These are phyloP conservation scores for Anhinga anhinga DNA, from an alignment of 2,113 vertebrate species.

Conservation along the genomic window DNA sequence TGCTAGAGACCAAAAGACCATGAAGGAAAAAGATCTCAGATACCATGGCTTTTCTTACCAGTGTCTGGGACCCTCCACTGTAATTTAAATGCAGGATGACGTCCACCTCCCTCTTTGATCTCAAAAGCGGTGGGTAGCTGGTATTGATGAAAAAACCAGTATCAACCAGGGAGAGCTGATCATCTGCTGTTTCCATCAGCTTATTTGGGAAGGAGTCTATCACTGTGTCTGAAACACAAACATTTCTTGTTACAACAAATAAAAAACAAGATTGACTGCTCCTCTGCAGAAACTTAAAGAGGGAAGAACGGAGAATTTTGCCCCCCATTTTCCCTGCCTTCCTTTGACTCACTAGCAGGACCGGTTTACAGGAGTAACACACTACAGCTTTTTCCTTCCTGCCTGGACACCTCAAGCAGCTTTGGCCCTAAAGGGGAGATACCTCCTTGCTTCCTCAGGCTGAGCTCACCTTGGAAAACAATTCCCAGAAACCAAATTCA, in stretches of 20 bases:
- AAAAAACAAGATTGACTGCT: neutral
- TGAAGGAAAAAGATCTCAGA: neutral
- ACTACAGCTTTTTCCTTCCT: neutral
- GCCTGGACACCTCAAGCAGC: neutral
- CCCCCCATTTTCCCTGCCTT: neutral
- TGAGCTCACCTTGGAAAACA: neutral
- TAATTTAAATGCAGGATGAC: slow-evolving; percentile 76
- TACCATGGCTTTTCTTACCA: slow-evolving; percentile 22
- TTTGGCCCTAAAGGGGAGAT: neutral
- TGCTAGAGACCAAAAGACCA: neutral
- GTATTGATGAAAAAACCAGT: slow-evolving; percentile 78
- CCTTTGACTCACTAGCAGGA: neutral
- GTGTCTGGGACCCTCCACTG: slow-evolving; percentile 59
- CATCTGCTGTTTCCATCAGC: slow-evolving; percentile 70
- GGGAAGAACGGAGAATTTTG: neutral
- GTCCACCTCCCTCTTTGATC: slow-evolving; percentile 64
- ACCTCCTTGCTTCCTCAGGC: neutral
- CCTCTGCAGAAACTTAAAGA: neutral
- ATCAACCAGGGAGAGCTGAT: slow-evolving; percentile 75
- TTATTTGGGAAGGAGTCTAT: slow-evolving; percentile 67
- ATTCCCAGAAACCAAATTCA: neutral
- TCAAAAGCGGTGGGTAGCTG: slow-evolving; percentile 75
- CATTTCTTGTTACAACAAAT: neutral
- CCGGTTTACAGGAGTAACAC: neutral
- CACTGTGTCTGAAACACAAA: slow-evolving; percentile 66